Percentiles rank a stretch among this genome's conserved stretches.
Conservation (phyloP, 2,113 vertebrate genomes). For the Plestiodon gilberti region DNA sequence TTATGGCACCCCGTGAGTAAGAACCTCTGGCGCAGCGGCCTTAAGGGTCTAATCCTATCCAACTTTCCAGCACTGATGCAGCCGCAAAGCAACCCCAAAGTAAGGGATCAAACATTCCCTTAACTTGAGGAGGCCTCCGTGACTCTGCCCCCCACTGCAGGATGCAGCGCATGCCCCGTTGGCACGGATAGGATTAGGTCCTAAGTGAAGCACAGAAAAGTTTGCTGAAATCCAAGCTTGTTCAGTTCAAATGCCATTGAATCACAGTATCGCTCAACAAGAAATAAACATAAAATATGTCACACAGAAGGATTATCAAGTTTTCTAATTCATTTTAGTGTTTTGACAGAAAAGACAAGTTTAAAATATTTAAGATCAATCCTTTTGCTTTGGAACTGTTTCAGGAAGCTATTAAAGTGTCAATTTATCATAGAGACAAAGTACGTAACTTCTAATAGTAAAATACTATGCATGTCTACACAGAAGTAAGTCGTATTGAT, state of each 20-base stretch:
- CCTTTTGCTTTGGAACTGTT: neutral
- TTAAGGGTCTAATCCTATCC: too few species aligned
- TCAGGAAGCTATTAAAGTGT: neutral
- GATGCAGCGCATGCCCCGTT: too few species aligned
- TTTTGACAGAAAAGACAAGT: neutral
- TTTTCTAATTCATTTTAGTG: neutral
- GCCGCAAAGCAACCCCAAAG: too few species aligned
- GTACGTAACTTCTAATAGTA: neutral
- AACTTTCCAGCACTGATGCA: too few species aligned
- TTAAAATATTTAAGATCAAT: neutral
- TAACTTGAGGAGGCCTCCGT: too few species aligned
- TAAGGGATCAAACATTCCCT: too few species aligned
- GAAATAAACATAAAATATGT: neutral
- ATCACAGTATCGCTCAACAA: neutral
- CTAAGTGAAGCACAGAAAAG: neutral
- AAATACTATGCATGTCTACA: too few species aligned
- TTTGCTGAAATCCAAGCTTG: neutral
- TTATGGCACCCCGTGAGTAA: too few species aligned
- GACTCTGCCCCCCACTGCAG: too few species aligned
- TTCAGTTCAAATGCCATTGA: neutral
- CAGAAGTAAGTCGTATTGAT: too few species aligned
- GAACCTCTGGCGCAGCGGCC: too few species aligned
- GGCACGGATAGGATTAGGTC: neutral
- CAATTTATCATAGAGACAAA: neutral
- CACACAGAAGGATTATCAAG: neutral